Conservation (phyloP, 2,888 invertebrate genomes). For the Eilema sororculum region DNA sequence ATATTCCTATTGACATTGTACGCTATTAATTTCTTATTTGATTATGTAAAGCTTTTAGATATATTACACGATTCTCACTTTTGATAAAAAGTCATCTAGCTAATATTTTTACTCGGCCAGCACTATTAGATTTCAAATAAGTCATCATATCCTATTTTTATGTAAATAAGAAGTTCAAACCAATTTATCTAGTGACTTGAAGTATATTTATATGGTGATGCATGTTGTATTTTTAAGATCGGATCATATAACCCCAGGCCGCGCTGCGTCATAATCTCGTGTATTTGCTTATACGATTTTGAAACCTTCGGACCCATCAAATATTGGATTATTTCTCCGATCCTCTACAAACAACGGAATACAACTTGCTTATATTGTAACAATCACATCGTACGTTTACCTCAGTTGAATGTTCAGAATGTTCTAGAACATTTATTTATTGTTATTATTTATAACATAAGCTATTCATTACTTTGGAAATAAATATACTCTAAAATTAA, state of each 20-base stretch:
- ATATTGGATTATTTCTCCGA: constrained; percentile 12
- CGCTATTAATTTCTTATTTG: background rate
- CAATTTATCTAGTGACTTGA: background rate
- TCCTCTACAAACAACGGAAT: constrained; percentile 7
- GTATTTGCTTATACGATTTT: background rate
- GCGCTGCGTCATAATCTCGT: background rate
- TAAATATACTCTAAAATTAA: too few relatives aligned
- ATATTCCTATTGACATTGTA: background rate
- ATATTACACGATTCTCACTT: background rate
- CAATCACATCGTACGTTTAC: background rate
- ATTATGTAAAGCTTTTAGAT: background rate
- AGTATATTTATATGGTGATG: background rate
- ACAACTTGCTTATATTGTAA: background rate
- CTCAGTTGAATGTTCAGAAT: background rate
- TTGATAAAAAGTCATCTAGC: background rate
- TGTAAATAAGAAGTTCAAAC: background rate
- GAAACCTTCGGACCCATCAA: background rate
- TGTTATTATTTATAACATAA: too few relatives aligned
- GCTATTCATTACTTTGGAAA: too few relatives aligned
- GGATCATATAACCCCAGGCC: background rate
- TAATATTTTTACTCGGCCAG: background rate
- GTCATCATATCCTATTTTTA: background rate
- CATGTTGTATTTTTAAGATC: constrained; percentile 8
- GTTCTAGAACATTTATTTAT: background rate
- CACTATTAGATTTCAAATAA: too few relatives aligned